A percentile compares a stretch with the other conserved stretches of the same genome.
phyloP scores from a whole-genome alignment of 1,140 invertebrate genomes.

The Lordiphosa collinella region DNA sequence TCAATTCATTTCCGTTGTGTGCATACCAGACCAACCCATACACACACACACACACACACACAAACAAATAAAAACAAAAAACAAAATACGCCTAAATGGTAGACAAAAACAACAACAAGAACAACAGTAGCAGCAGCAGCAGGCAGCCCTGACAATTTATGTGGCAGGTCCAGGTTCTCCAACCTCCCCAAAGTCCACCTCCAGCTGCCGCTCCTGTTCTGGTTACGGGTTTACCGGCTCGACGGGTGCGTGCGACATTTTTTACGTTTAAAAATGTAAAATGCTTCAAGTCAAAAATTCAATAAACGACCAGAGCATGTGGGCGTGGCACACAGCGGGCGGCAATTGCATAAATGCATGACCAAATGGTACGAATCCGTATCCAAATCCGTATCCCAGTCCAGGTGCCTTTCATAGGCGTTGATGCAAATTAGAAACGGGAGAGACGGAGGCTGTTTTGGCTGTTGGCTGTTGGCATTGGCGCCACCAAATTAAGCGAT shows the following conservation, averaged over 20 bases:
- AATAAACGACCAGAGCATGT: slow-evolving; percentile 46
- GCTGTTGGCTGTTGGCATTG: too few relatives aligned
- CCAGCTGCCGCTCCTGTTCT: too few relatives aligned
- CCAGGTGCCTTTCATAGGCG: too few relatives aligned
- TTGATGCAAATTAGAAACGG: too few relatives aligned
- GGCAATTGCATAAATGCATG: slow-evolving; percentile 61
- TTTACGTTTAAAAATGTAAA: slow-evolving; percentile 55
- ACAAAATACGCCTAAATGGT: slow-evolving; percentile 65
- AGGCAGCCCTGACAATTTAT: slow-evolving; percentile 6
- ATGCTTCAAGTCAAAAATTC: slow-evolving; percentile 67
- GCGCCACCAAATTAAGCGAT: too few relatives aligned
- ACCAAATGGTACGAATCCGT: not conserved
- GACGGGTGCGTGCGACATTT: slow-evolving; percentile 39
- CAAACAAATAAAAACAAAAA: slow-evolving; percentile 15
- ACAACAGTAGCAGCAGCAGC: slow-evolving; percentile 16
- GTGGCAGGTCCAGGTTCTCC: slow-evolving; percentile 9
- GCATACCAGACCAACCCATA: not conserved
- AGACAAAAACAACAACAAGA: slow-evolving; percentile 47
- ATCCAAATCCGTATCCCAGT: too few relatives aligned
- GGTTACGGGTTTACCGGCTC: not conserved
- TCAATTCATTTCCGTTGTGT: slow-evolving; percentile 71
- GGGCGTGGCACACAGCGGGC: slow-evolving; percentile 34
- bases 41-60: slow-evolving; percentile 8
- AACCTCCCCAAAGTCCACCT: too few relatives aligned
- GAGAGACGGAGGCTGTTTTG: not conserved